Evolutionary conservation across 2,888 invertebrate species (phyloP).

Genomic region (Apodemia duryi): DNA sequence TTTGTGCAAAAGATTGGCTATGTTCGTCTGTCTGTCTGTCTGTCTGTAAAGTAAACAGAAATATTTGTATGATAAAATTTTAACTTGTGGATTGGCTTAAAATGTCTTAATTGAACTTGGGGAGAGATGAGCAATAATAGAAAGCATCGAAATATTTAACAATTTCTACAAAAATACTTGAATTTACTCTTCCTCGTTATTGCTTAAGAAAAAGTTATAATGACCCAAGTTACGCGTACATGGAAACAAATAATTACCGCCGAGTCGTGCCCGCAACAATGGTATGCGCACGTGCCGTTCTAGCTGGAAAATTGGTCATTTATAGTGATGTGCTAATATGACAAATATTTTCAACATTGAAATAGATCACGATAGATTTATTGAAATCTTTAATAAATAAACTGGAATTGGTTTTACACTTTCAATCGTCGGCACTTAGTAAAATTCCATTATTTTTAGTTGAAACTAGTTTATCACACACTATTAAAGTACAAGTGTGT

Average conservation of each 20-base stretch:
- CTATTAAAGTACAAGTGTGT: too few relatives aligned
- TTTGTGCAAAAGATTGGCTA: too few relatives aligned
- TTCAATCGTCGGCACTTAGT: too few relatives aligned
- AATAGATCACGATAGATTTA: not conserved
- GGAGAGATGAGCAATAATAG: not conserved
- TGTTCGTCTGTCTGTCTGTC: too few relatives aligned
- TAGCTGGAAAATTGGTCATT: slow-evolving; percentile 32
- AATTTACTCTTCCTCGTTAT: slow-evolving; percentile 22
- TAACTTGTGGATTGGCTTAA: too few relatives aligned
- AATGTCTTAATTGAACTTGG: not conserved
- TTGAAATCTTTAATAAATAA: too few relatives aligned
- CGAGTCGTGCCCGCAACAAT: slow-evolving; percentile 24
- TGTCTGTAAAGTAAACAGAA: too few relatives aligned
- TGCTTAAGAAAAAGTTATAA: slow-evolving; percentile 26
- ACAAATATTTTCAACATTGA: not conserved
- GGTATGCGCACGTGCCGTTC: slow-evolving; percentile 19
- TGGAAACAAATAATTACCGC: slow-evolving; percentile 29
- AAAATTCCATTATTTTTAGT: too few relatives aligned
- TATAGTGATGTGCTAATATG: slow-evolving; percentile 22
- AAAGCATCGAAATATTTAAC: slow-evolving; percentile 6
- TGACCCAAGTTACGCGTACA: slow-evolving; percentile 22
- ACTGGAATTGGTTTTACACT: too few relatives aligned
- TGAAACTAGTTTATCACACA: too few relatives aligned
- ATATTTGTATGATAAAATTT: too few relatives aligned
- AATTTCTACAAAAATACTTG: slow-evolving; percentile 18